Base-by-base conservation (phyloP, 1,140 invertebrate genomes). In the Sycobia sp. region DNA sequence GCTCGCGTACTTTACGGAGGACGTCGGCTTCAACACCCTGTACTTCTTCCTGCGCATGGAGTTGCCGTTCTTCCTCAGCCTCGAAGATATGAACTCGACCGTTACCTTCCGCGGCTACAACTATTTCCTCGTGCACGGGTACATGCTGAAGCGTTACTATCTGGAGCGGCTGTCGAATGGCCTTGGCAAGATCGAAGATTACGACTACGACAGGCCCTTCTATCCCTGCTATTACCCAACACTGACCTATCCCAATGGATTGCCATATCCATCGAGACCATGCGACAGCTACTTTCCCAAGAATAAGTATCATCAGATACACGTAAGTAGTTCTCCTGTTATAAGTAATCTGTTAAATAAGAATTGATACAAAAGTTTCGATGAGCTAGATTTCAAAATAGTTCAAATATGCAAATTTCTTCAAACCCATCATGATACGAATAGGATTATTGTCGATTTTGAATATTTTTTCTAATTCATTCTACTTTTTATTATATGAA, bases 1-100 rank as follows among this genome's bases (percentile, higher is more conserved):
- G 55, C 63, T 92, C 18, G 82, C 86, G 22, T 91, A 92, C 81
- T 91, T 89, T 77, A 88, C 86, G 27, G 88, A 92, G 69, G 90
- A 90, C 71, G 79, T 88, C 62, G 86, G 86, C 41, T 77, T 89
- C 56, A 91, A 91, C 76, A 73, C 85, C 9, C 90, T 84, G 75
- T 89, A 91, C 80, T 89, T 85, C 76, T 87, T 88, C 75, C 84
- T 86, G 80, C 86, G 89, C 65, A 73, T 83, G 39, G 78, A 85
- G 23, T 86, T 87, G 74, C 88, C 90, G 46, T 87, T 86, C 83
- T 90, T 86, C 86, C 70, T 87, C 67, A 82, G 80, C 23, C 80
- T 82, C 41, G 79, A 83, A 16, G 78, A 86, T 27, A 73, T 84
- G 11, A 75, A 80, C 18, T 75, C 79, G 14, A 78, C 85, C 23